Conservation (phyloP, 2,113 vertebrate genomes). For the Ceyx margarethae region DNA sequence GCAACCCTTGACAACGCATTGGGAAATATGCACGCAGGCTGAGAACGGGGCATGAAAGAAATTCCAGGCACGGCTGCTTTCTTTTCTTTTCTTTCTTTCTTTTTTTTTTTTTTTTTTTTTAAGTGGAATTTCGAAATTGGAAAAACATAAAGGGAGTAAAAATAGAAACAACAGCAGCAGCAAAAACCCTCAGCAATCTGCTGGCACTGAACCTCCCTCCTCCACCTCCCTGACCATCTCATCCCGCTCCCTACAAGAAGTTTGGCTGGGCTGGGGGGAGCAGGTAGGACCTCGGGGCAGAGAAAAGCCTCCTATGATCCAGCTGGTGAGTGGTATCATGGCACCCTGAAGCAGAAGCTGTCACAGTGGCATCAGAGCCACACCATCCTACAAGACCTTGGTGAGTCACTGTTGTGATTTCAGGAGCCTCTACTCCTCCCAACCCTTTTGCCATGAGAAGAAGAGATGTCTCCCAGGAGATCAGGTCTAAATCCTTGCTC, state of each 20-base stretch:
- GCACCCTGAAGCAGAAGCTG: not conserved
- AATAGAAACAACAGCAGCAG: constrained; percentile 54
- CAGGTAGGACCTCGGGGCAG: not conserved
- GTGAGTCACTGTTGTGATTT: not conserved
- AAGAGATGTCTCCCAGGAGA: not conserved
- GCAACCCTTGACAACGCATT: constrained; percentile 65
- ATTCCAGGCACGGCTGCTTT: constrained; percentile 65
- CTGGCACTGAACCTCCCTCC: not conserved
- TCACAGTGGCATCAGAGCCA: not conserved
- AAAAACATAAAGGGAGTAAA: constrained; percentile 67
- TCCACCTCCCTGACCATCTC: not conserved
- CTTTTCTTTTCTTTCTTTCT: not conserved
- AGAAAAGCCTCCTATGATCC: not conserved
- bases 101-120: not conserved
- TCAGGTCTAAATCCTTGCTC: not conserved
- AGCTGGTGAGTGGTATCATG: fast-evolving
- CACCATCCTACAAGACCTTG: not conserved
- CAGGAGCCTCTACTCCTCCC: not conserved
- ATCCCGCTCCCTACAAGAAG: not conserved
- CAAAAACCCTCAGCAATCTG: not conserved
- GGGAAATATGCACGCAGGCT: constrained; percentile 70
- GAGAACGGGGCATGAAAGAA: constrained; percentile 74
- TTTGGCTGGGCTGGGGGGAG: not conserved
- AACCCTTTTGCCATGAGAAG: not conserved
- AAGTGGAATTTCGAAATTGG: constrained; percentile 60